A percentile compares a stretch with the other conserved stretches of the same genome.
Conservation (phyloP, 2,797 vertebrate genomes). For the Poeciliopsis presidionis region DNA sequence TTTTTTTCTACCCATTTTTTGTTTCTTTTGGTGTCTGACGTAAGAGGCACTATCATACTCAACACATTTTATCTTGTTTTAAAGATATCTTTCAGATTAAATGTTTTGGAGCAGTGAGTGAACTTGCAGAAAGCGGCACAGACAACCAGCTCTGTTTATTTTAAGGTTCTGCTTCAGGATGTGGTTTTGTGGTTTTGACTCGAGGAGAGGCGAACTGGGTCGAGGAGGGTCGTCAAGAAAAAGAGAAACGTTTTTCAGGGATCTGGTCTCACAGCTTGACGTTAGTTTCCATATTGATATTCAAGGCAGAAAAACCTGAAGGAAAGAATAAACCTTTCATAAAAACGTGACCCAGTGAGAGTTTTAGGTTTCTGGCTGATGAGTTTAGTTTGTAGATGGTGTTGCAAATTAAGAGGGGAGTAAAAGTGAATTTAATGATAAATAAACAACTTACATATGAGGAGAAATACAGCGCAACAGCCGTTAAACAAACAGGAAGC, state of each 20-base stretch:
- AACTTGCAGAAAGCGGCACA: slow-evolving; percentile 16
- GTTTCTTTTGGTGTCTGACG: not conserved
- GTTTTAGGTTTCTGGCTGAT: not conserved
- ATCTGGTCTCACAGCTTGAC: slow-evolving; percentile 3
- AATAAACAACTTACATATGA: too few relatives aligned
- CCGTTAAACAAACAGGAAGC: too few relatives aligned
- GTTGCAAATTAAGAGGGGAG: too few relatives aligned
- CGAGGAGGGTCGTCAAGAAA: slow-evolving; percentile 15
- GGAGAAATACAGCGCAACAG: too few relatives aligned
- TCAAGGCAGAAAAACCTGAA: not conserved
- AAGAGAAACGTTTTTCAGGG: slow-evolving; percentile 23
- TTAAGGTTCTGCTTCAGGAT: slow-evolving; percentile 49
- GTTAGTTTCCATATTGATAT: not conserved
- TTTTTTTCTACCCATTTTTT: not conserved
- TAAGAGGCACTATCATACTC: not conserved
- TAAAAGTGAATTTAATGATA: too few relatives aligned
- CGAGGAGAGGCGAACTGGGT: slow-evolving; percentile 22
- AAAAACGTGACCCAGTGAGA: not conserved
- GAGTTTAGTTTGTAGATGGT: too few relatives aligned
- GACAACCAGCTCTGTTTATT: slow-evolving; percentile 38
- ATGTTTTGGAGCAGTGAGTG: not conserved
- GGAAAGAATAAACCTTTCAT: not conserved
- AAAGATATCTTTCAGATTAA: not conserved
- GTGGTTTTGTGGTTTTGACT: slow-evolving; percentile 50
- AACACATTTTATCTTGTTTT: not conserved